Evolutionary conservation across 2,113 vertebrate genomes (phyloP).

Genomic region (Narcine bancroftii): DNA sequence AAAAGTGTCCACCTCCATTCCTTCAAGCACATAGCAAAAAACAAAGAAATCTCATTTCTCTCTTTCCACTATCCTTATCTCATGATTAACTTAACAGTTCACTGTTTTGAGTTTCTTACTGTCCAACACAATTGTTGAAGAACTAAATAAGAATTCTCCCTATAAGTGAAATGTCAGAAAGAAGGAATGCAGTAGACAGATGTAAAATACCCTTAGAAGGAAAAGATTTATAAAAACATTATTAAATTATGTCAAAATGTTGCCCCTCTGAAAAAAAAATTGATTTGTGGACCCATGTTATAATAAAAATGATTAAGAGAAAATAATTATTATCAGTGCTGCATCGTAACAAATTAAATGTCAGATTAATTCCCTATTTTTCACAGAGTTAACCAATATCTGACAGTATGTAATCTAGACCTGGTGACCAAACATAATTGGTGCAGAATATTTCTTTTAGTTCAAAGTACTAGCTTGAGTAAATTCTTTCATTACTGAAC

Average conservation of each 20-base stretch:
- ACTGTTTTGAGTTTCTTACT: no score
- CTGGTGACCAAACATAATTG: background rate
- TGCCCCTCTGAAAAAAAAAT: no score
- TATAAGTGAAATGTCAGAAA: background rate
- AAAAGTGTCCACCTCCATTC: no score
- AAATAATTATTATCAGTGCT: background rate
- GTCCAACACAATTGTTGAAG: no score
- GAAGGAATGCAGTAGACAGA: background rate
- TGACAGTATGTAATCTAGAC: background rate
- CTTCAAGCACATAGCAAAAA: no score
- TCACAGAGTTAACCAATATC: background rate
- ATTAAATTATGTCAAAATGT: no score
- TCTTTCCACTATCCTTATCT: no score
- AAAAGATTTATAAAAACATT: background rate
- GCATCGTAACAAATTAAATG: background rate
- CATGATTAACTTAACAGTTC: no score
- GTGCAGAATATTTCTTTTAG: background rate
- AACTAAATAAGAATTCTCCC: no score
- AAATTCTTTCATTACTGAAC: background rate
- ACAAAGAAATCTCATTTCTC: no score
- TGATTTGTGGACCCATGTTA: background rate
- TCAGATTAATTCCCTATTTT: background rate
- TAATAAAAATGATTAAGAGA: background rate
- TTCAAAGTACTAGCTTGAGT: background rate
- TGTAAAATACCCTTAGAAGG: background rate